Evolutionary conservation across 1,140 invertebrate species (phyloP), one percentile per base, ranked within the genome.

Genomic region (Heliconius himera): DNA sequence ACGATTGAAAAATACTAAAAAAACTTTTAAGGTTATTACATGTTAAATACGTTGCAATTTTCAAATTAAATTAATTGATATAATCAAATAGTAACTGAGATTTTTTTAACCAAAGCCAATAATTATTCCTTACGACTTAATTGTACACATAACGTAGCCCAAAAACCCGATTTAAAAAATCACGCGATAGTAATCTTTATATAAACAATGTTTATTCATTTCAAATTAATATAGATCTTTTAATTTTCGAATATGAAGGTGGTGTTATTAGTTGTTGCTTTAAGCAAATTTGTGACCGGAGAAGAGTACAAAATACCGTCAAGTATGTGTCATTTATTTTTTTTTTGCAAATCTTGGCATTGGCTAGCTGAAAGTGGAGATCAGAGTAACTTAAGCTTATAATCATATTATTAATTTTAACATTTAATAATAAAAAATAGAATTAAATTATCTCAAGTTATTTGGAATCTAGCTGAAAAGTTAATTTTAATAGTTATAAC

Each of bases 91-190:
- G 16, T 66, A 66, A 18, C 22, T 66, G 60, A 56, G 20, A 29
- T 66, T 16, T 13, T 66, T 29, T 16, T 29, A 66, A 66, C 26
- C 26, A 66, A 1, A 11, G 4, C 3, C 26, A 56, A 56, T 56
- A 22, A 11, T 56, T 20, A 20, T 54, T 56, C 8, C 8, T 56
- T n/a, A 56, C 20, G 8, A 3, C n/a, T 9, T 8, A 56, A 22
- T 56, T 51, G 18, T 18, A 51, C 49, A 2, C 9, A 29, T 16
- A 66, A 8, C 29, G 29, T 66, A 66, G 54, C 60, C 60, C 60
- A 66, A 66, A 66, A 66, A 66, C 60, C 60, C 26, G 9, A 66
- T 66, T 66, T 66, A 29, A 13, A 26, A 66, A 66, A 66, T 13
- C 60, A 66, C 60, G 60, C 60, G 13, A 66, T 66, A 26, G 26